Evolutionary conservation across 1,140 invertebrate species (phyloP).

Genomic region (Drosophila tristis): DNA sequence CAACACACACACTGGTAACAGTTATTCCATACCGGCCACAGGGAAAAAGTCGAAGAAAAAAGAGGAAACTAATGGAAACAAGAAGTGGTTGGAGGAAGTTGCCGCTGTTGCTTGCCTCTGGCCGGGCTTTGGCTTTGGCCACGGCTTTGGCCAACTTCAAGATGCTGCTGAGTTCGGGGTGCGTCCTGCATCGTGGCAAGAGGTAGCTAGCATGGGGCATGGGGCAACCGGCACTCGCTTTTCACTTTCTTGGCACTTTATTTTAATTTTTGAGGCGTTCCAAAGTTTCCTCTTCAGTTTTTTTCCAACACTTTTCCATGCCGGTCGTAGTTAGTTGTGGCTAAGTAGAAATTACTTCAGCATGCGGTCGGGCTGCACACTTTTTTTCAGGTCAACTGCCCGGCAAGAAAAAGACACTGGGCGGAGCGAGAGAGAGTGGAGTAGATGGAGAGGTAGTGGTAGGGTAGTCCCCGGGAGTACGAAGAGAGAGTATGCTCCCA

Average conservation of each 20-base stretch:
- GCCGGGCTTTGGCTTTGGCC: conserved; percentile 34
- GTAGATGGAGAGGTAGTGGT: no score
- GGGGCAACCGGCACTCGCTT: conserved; percentile 40
- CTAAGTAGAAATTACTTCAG: conserved; percentile 72
- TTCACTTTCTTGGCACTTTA: conserved; percentile 81
- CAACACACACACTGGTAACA: conserved; percentile 44
- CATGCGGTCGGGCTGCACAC: conserved; percentile 48
- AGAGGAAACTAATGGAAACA: conserved; percentile 52
- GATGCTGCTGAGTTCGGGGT: conserved; percentile 25
- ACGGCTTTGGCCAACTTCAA: conserved; percentile 52
- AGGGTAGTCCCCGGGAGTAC: no score
- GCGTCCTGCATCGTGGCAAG: conserved; percentile 14
- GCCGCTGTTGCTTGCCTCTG: conserved; percentile 24
- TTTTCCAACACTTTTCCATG: conserved; percentile 43
- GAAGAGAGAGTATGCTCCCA: no score
- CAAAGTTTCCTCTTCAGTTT: conserved; percentile 52
- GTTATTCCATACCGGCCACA: conserved; percentile 15
- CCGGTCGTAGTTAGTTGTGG: conserved; percentile 60
- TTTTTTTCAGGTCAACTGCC: conserved; percentile 45
- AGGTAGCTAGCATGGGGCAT: conserved; percentile 3
- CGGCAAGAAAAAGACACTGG: no score
- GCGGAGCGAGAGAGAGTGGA: no score
- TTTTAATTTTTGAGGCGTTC: conserved; percentile 71
- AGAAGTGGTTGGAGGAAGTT: conserved; percentile 59
- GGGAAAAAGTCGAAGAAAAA: conserved; percentile 15